phyloP scores from a whole-genome alignment of 2,797 vertebrate species.

The Pangasius mekongensis region DNA sequence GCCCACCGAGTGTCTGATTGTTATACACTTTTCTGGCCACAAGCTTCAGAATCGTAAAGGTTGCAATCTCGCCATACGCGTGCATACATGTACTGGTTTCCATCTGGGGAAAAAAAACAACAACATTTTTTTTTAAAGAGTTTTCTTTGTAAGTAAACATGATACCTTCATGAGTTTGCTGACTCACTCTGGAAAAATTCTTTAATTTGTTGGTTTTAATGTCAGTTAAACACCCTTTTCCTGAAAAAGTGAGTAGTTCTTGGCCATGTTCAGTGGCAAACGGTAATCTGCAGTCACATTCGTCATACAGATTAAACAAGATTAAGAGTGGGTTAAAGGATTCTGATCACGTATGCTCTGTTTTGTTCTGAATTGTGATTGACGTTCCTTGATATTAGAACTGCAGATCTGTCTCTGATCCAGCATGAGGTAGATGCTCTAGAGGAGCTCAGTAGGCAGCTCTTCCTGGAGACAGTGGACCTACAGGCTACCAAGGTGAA shows the following conservation, averaged over 20 bases:
- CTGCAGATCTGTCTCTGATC: constrained; percentile 90
- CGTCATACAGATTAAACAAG: no score
- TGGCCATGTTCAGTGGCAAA: background rate
- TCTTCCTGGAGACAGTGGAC: constrained; percentile 96
- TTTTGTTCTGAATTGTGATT: constrained; percentile 4
- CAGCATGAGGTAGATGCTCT: constrained; percentile 97
- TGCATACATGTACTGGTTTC: background rate
- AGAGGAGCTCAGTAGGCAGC: constrained; percentile 95
- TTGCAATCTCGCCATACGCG: background rate
- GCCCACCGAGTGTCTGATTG: background rate
- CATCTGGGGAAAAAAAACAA: background rate
- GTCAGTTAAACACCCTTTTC: background rate
- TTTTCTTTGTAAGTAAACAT: background rate
- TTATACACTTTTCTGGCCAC: background rate
- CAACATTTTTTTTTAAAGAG: background rate
- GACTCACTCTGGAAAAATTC: background rate
- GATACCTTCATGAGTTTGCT: background rate
- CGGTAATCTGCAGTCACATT: no score
- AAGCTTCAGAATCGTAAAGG: background rate
- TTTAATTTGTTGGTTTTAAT: background rate
- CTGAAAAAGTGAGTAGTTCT: background rate
- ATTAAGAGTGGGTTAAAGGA: no score
- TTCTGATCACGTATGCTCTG: background rate
- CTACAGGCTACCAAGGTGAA: constrained; percentile 95
- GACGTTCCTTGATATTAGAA: constrained; percentile 62